Base-by-base conservation (phyloP, 2,888 invertebrate genomes). In the Chrysina gloriosa region DNA sequence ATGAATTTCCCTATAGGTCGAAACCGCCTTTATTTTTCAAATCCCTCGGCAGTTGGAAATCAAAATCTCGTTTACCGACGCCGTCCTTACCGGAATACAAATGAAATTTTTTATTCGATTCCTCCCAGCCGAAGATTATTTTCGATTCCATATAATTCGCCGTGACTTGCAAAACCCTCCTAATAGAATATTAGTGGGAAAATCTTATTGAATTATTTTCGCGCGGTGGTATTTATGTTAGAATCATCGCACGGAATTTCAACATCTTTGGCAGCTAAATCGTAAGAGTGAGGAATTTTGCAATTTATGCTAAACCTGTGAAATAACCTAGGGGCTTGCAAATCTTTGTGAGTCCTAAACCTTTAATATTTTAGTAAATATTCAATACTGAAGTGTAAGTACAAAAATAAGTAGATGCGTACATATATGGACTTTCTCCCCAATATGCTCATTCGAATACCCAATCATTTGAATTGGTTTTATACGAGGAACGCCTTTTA, bases 51-150 rank as follows among this genome's bases (percentile, higher is more conserved):
- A 76, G 77, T 77, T 73, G 75, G 78, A 79, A 79, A 80, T 80
- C 80, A 80, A 79, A 80, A 78, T 76, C 78, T 79, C 80, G 75
- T 80, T 80, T 80, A 75, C 76, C 75, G 74, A 72, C 74, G 73
- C 73, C 73, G 74, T 75, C 75, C 68, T 54, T 64, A 31, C 63
- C 68, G 72, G 65, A 72, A 73, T 77, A 76, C 72, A 77, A 74
- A 75, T 72, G 70, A 78, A 79, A 78, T 78, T 76, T 75, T 73
- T 73, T 76, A 77, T 77, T 67, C 56, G 42, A 52, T 52, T 31
- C 21, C 16, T n/a, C 42, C 42, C 25, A 16, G 16, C 27, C n/a
- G 42, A 42, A 42, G 42, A 61, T 61, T 61, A 61, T 42, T 39
- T 61, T 61, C 58, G 58, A 61, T 42, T 61, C 25, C 42, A 9